Evolutionary conservation across 2,797 vertebrate species (phyloP), one percentile per base, ranked within the genome.

Genomic region (Intellagama lesueurii): DNA sequence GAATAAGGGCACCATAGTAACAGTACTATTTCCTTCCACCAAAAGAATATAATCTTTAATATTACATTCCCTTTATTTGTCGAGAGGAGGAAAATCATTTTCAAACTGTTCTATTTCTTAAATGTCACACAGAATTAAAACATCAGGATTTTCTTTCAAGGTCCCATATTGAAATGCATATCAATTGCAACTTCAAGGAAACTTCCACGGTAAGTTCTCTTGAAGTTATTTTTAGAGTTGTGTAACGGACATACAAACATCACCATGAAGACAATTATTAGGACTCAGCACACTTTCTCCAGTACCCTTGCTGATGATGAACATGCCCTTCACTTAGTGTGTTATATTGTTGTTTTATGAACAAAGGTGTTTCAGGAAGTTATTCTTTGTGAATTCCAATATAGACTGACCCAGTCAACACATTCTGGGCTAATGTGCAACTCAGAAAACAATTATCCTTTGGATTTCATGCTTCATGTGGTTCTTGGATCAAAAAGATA

Each of bases 91-190:
- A 30, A 94, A 95, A 96, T 95, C 88, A 89, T 72, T 90, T 96
- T 94, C 78, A 85, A 86, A 91, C 88, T 94, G 52, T 16, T 90
- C 83, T 95, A 83, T 81, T 92, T 92, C 93, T 95, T 91, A 95
- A 94, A 93, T 96, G 94, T 94, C 95, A 96, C 84, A 86, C 89
- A 96, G 95, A 96, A 96, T 96, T 96, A 96, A 96, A 95, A 94
- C 88, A 95, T 95, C 94, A 94, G 86, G 92, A 87, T 19, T 92
- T 24, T 68, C 94, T 95, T 94, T 95, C 89, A 96, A 96, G 94
- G 73, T 91, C 88, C 60, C 88, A 35, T 92, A 90, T 81, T 86
- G 88, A 95, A 95, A 95, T 83, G 89, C 95, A 93, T 88, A 94
- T 94, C 92, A 94, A 89, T 91, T 89, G 22, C 86, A 96, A 72